phyloP scores from a whole-genome alignment of 2,888 invertebrate species.

The Apodemia zela region DNA sequence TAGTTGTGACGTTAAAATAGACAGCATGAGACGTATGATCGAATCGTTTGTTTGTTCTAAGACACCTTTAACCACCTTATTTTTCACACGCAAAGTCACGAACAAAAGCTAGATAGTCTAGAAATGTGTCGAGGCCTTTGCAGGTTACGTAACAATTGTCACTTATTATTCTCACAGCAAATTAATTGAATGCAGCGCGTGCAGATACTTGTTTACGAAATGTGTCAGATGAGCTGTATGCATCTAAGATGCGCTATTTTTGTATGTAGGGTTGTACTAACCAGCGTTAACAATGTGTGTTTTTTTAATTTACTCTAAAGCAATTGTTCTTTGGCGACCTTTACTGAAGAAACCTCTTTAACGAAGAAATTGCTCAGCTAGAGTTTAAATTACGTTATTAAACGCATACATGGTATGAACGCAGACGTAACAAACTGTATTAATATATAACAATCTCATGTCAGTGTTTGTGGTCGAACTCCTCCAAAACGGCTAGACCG shows the following conservation, averaged over 20 bases:
- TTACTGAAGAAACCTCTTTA: too few relatives aligned
- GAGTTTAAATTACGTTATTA: too few relatives aligned
- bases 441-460: too few relatives aligned
- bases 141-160: constrained; percentile 25
- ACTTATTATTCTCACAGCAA: constrained; percentile 26
- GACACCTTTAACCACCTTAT: background rate
- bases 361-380: too few relatives aligned
- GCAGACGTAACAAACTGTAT: too few relatives aligned
- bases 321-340: too few relatives aligned
- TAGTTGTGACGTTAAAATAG: too few relatives aligned
- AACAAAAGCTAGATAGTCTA: background rate
- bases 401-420: too few relatives aligned
- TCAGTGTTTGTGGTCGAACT: too few relatives aligned
- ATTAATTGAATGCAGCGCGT: constrained; percentile 31
- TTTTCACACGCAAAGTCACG: background rate
- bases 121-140: constrained; percentile 7
- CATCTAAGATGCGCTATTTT: constrained; percentile 59
- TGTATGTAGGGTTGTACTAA: constrained; percentile 41
- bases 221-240: constrained; percentile 35
- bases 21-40: too few relatives aligned
- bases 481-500: too few relatives aligned
- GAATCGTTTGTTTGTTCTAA: background rate
- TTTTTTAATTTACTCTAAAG: too few relatives aligned
- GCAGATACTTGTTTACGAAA: constrained; percentile 33
- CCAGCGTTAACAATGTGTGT: background rate